Evolutionary conservation across 2,888 invertebrate genomes (phyloP), one percentile per base, ranked within the genome.

Genomic region (Piscicola geometra): DNA sequence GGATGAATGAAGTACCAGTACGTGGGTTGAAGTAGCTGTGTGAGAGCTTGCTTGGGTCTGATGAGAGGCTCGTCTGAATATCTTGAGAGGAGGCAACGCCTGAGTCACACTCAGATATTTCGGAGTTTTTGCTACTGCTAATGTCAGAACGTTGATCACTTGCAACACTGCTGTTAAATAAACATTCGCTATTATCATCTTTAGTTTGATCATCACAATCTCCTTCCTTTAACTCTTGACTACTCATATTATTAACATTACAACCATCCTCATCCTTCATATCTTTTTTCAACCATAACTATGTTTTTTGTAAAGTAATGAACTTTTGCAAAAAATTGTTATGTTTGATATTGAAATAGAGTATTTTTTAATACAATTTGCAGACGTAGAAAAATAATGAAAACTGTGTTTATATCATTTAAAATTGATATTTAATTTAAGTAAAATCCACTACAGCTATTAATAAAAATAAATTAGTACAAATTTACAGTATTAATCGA

Each of bases 11-110:
- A 5, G 75, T 75, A 5, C 75, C 75, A 32, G 75, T 75, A n/a
- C 25, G 60, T 30, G 75, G 28, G 70, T 75, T 75, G 71, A 70
- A 75, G 64, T 75, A 75, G 33, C 75, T 75, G n/a, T 64, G 35
- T 18, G 73, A 73, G n/a, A 25, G 21, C 25, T 56, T 56, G 60
- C 3, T 56, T 56, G 9, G 9, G 60, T 56, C 60, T 25, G 60
- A 41, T 41, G 41, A 41, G 5, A 41, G 9, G 15, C 41, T 25
- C 9, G 25, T 21, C 21, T 56, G 60, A 56, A 18, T 56, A 5
- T 56, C 60, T 56, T 56, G 60, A 3, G 25, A 56, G n/a, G 60
- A 56, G 9, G 60, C 60, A 18, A 56, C 60, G 3, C 60, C 60
- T 25, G 60, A 56, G 25, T 56, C 60, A 21, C 60, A 56, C 60